phyloP scores from a whole-genome alignment of 2,888 invertebrate species.

The Yponomeuta cagnagella region DNA sequence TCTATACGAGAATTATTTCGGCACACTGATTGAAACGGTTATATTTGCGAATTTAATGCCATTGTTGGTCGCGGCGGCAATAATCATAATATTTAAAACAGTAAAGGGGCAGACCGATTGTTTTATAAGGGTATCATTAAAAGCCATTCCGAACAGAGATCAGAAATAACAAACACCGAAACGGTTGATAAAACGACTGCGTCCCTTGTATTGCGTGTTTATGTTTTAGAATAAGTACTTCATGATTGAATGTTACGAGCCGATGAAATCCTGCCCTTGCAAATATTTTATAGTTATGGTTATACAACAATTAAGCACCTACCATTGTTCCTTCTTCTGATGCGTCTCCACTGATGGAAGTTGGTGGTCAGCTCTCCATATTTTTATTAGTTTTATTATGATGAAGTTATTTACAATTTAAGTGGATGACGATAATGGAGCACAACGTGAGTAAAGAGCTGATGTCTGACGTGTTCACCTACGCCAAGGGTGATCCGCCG shows the following conservation, averaged over 20 bases:
- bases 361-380: too few relatives aligned
- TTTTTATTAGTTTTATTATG: too few relatives aligned
- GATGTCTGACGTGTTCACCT: too few relatives aligned
- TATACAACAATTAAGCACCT: background rate
- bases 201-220: conserved; percentile 17
- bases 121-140: conserved; percentile 43
- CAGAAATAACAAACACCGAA: conserved; percentile 40
- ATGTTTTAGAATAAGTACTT: conserved; percentile 33
- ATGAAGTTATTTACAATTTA: too few relatives aligned
- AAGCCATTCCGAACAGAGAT: conserved; percentile 38
- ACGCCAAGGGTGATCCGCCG: too few relatives aligned
- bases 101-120: conserved; percentile 35
- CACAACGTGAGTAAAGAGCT: too few relatives aligned
- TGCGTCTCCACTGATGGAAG: too few relatives aligned
- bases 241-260: conserved; percentile 40
- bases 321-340: background rate
- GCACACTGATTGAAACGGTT: background rate
- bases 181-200: conserved; percentile 26
- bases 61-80: conserved; percentile 13
- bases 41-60: background rate
- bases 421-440: too few relatives aligned
- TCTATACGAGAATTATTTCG: background rate
- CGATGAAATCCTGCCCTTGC: conserved; percentile 22
- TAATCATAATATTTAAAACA: conserved; percentile 29
- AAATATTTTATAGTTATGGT: background rate